A percentile compares a stretch with the other conserved stretches of the same genome.
Evolutionary conservation across 2,797 vertebrate species (phyloP).

Genomic region (Australoheros facetus): DNA sequence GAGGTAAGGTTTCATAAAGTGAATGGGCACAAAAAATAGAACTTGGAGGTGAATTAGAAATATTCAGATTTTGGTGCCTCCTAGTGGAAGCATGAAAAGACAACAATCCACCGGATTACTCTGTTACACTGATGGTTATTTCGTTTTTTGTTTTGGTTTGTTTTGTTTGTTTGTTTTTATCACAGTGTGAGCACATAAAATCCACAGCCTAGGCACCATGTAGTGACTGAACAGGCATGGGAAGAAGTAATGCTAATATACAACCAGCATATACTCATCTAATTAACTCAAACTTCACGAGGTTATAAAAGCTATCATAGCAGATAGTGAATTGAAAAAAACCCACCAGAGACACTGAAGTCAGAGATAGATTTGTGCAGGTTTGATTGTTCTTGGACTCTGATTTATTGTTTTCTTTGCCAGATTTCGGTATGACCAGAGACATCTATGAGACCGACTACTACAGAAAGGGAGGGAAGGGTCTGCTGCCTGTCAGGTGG

Average conservation of each 20-base stretch:
- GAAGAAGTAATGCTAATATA: neutral
- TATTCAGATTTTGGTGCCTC: neutral
- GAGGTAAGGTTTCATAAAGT: conserved; percentile 77
- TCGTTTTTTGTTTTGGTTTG: neutral
- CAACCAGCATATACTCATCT: no score
- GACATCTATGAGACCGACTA: conserved; percentile 99
- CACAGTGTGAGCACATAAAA: neutral
- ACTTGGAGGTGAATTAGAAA: neutral
- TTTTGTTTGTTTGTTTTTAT: neutral
- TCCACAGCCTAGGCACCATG: neutral
- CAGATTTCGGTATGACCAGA: conserved; percentile 98
- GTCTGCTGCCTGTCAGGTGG: conserved; percentile 94
- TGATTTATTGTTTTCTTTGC: neutral
- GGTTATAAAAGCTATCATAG: neutral
- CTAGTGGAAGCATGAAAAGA: neutral
- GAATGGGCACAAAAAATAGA: neutral
- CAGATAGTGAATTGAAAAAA: neutral
- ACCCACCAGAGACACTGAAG: neutral
- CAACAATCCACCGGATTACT: neutral
- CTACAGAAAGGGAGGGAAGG: conserved; percentile 97
- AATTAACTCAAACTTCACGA: neutral
- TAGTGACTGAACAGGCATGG: neutral
- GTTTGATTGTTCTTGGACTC: neutral
- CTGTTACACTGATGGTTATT: neutral
- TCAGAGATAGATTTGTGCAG: neutral